These are phyloP conservation scores for Drosophila sp. DNA, from an alignment of 1,140 invertebrate genomes.

Conservation along the genomic window DNA sequence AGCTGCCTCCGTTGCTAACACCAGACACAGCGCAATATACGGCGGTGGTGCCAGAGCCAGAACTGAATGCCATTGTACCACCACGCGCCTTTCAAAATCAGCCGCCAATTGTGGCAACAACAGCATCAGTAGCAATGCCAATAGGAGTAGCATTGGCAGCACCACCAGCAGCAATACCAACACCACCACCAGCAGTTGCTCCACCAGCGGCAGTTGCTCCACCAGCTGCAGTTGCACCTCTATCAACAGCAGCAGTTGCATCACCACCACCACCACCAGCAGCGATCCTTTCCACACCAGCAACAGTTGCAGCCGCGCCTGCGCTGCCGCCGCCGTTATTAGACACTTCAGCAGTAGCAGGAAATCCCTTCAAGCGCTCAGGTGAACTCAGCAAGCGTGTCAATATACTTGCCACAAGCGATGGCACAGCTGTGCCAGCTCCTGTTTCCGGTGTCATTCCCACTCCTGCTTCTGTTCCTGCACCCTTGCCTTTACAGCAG, in stretches of 20 bases:
- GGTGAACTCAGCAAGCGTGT: slow-evolving; percentile 81
- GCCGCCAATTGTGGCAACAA: slow-evolving; percentile 22
- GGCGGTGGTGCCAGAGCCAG: slow-evolving; percentile 52
- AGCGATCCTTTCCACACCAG: not conserved
- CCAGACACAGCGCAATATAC: slow-evolving; percentile 25
- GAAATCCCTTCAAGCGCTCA: slow-evolving; percentile 83
- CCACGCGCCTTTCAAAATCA: slow-evolving; percentile 79
- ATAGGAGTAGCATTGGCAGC: no score
- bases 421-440: slow-evolving; percentile 9
- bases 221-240: not conserved
- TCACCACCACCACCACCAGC: slow-evolving; percentile 7
- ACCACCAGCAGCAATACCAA: slow-evolving; percentile 6
- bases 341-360: slow-evolving; percentile 15
- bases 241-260: not conserved
- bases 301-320: slow-evolving; percentile 1
- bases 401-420: slow-evolving; percentile 64
- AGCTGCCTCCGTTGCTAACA: slow-evolving; percentile 41
- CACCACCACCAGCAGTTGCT: slow-evolving; percentile 4
- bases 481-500: slow-evolving; percentile 1
- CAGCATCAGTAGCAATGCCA: not conserved
- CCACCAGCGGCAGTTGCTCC: slow-evolving; percentile 4
- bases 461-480: slow-evolving; percentile 4
- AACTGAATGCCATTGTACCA: slow-evolving; percentile 69
- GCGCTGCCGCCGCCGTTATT: slow-evolving; percentile 28
- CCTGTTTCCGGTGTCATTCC: not conserved